Conservation (phyloP, 2,113 vertebrate genomes). For the Sphaerodactylus townsendi region DNA sequence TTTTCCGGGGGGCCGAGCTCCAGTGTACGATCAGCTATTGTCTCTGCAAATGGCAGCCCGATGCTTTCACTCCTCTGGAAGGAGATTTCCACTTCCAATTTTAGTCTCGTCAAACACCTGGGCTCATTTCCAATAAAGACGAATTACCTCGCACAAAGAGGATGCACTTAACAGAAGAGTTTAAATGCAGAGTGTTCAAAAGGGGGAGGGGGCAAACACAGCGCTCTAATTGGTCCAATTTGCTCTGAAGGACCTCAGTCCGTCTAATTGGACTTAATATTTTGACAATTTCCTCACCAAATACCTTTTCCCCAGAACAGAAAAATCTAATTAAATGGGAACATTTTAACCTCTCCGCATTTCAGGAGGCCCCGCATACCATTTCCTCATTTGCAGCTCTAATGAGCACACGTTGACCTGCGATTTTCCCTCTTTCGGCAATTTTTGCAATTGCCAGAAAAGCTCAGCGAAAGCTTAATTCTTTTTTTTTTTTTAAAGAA, state of each 20-base stretch:
- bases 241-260: not conserved
- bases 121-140: not conserved
- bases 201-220: not conserved
- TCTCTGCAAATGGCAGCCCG: not conserved
- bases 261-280: conserved; percentile 18
- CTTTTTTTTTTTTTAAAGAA: not conserved
- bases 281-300: conserved; percentile 10
- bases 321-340: conserved; percentile 10
- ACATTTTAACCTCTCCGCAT: conserved; percentile 3
- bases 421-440: not conserved
- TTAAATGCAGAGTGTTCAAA: not conserved
- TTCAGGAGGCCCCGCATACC: not conserved
- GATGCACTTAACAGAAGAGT: not conserved
- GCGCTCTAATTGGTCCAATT: not conserved
- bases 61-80: not conserved
- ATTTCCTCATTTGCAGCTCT: not conserved
- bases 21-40: no score
- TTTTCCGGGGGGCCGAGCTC: no score
- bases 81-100: not conserved
- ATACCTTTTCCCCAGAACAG: not conserved
- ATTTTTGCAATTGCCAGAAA: not conserved
- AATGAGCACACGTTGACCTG: not conserved
- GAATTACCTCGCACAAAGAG: not conserved
- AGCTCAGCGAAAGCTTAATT: not conserved
- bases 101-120: not conserved